Evolutionary conservation across 2,888 invertebrate genomes (phyloP).

Genomic region (Coelogynopora nodosa): DNA sequence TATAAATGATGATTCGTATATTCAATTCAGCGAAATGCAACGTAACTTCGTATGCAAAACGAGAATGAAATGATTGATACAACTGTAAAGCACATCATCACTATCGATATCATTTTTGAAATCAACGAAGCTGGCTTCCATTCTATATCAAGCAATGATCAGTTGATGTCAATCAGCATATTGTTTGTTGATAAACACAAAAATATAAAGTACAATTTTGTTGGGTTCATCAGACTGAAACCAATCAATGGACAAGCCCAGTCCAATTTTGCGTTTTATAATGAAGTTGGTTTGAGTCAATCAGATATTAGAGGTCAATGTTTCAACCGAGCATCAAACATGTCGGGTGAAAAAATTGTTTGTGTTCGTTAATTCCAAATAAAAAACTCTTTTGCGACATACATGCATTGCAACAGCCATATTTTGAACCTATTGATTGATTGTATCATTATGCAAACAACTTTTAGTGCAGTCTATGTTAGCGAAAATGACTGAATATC

Average conservation of each 20-base stretch:
- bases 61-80: too few relatives aligned
- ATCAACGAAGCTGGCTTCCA: not conserved
- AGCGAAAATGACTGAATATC: not conserved
- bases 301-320: not conserved
- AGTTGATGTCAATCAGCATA: not conserved
- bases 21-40: too few relatives aligned
- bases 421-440: not conserved
- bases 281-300: not conserved
- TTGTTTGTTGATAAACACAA: not conserved
- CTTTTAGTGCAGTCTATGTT: not conserved
- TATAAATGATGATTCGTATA: too few relatives aligned
- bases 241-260: not conserved
- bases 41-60: too few relatives aligned
- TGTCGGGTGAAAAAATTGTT: not conserved
- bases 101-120: not conserved
- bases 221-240: not conserved
- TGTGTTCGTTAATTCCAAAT: not conserved
- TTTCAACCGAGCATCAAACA: not conserved
- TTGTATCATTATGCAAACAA: not conserved
- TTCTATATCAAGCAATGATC: not conserved
- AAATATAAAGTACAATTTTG: not conserved
- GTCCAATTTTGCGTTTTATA: not conserved
- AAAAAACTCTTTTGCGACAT: not conserved
- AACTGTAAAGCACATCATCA: not conserved
- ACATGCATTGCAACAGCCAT: not conserved